phyloP scores from a whole-genome alignment of 2,888 invertebrate genomes.

The Drosophila picticornis region DNA sequence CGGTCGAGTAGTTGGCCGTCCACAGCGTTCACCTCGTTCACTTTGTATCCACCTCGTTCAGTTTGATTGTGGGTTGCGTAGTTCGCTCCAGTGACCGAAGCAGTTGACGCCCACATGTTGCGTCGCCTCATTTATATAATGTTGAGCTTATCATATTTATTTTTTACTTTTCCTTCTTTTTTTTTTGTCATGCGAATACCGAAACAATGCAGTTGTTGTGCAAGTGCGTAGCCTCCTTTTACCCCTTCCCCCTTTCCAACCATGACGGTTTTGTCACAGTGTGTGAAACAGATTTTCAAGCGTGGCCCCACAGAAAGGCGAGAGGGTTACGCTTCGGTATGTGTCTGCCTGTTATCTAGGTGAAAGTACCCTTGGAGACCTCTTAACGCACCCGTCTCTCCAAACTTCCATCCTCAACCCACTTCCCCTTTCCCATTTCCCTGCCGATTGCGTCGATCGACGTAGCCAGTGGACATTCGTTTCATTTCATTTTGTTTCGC shows the following conservation, averaged over 20 bases:
- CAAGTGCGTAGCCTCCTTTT: conserved; percentile 52
- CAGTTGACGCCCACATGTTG: conserved; percentile 77
- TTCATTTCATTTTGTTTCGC: conserved; percentile 13
- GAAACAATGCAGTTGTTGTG: conserved; percentile 73
- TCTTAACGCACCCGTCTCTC: conserved; percentile 15
- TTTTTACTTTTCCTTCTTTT: not conserved
- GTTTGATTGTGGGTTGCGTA: conserved; percentile 21
- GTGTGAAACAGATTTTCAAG: conserved; percentile 68
- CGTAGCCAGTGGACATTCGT: conserved; percentile 44
- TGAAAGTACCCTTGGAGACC: conserved; percentile 63
- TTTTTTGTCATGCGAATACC: conserved; percentile 51
- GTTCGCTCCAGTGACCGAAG: conserved; percentile 65
- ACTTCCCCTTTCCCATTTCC: not conserved
- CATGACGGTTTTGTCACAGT: conserved; percentile 44
- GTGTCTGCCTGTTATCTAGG: conserved; percentile 47
- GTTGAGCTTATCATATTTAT: conserved; percentile 21
- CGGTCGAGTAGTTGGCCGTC: conserved; percentile 51
- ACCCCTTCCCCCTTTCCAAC: not conserved
- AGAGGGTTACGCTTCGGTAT: conserved; percentile 57
- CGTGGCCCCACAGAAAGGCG: conserved; percentile 28
- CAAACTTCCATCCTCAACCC: not conserved
- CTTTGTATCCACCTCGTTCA: conserved; percentile 14
- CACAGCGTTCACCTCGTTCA: conserved; percentile 18
- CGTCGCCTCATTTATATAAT: conserved; percentile 76
- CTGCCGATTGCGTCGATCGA: conserved; percentile 2